A percentile compares a stretch with the other conserved stretches of the same genome.
Evolutionary conservation across 2,888 invertebrate genomes (phyloP).

Genomic region (Drosophila glabriapex): DNA sequence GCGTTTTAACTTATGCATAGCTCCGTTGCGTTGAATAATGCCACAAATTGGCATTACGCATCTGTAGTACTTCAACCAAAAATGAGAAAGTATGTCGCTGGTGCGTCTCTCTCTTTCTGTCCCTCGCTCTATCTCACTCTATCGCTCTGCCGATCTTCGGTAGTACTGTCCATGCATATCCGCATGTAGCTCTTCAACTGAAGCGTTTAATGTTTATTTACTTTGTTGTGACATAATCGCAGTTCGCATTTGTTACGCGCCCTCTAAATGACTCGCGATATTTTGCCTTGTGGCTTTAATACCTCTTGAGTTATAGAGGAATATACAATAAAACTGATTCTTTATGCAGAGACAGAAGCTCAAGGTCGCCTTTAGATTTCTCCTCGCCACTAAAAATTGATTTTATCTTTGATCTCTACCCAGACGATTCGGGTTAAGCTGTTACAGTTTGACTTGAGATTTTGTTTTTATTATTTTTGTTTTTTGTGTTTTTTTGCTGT

Average conservation of each 20-base stretch:
- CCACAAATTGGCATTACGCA: slow-evolving; percentile 53
- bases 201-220: slow-evolving; percentile 74
- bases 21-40: slow-evolving; percentile 42
- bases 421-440: slow-evolving; percentile 57
- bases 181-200: slow-evolving; percentile 59
- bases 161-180: slow-evolving; percentile 47
- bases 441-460: slow-evolving; percentile 58
- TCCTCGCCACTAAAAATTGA: slow-evolving; percentile 46
- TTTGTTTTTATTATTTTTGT: slow-evolving; percentile 35
- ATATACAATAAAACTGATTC: slow-evolving; percentile 19
- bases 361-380: slow-evolving; percentile 70
- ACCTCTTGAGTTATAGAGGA: slow-evolving; percentile 7
- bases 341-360: slow-evolving; percentile 33
- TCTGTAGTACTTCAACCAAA: slow-evolving; percentile 18
- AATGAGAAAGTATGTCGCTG: slow-evolving; percentile 57
- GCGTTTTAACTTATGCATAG: slow-evolving; percentile 36
- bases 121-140: background rate
- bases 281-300: slow-evolving; percentile 17
- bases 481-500: slow-evolving; percentile 29
- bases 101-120: slow-evolving; percentile 6
- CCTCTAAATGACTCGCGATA: slow-evolving; percentile 60
- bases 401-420: slow-evolving; percentile 48
- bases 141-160: background rate
- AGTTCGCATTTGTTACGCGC: slow-evolving; percentile 44
- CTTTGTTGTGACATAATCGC: slow-evolving; percentile 65